Base-by-base conservation (phyloP, 1,140 invertebrate genomes). In the Pachypeltis micranthus region DNA sequence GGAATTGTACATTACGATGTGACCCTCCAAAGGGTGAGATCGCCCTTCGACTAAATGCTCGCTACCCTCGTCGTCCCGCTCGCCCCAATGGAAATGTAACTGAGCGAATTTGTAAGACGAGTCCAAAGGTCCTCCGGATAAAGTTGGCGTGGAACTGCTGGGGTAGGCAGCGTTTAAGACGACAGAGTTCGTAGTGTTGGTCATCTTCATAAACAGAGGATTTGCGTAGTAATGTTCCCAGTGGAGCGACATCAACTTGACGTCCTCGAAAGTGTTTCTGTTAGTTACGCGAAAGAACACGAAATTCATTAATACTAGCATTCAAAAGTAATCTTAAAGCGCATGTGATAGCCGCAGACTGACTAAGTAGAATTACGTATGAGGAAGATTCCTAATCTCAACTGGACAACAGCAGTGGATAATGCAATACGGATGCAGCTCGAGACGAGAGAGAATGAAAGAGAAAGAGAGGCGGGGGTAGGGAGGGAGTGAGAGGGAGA, bases 21-120 rank as follows among this genome's bases (percentile, higher is more conserved):
- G 47, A 4, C 12, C 47, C 21, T 51, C 47, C 47, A 51, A 21
- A 4, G 47, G 47, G 4, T 16, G 23, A 10, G 10, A 3, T 51
- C 4, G 12, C 19, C 47, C 47, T 51, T 51, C 47, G 4, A 51
- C 47, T 14, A 10, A 21, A 21, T 51, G 47, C 19, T 51, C 47
- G 47, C 47, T 51, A 10, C 47, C 47, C 4, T 16, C 4, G 10
- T 51, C 21, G 47, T 51, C 47, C 10, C 21, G 10, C 23, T 51
- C 47, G 19, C 47, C 47, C 47, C 47, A 51, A 21, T 51, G 47
- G 47, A 51, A 51, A 51, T 51, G 47, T 21, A 51, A 21, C 47
- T 51, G 47, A 51, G 4, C 21, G 23, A 51, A 51, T 51, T 51
- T 10, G 21, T 51, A 51, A 4, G 47, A 21, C 4, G 7, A 16